phyloP scores from a whole-genome alignment of 2,113 vertebrate species.

The Leuciscus idus region DNA sequence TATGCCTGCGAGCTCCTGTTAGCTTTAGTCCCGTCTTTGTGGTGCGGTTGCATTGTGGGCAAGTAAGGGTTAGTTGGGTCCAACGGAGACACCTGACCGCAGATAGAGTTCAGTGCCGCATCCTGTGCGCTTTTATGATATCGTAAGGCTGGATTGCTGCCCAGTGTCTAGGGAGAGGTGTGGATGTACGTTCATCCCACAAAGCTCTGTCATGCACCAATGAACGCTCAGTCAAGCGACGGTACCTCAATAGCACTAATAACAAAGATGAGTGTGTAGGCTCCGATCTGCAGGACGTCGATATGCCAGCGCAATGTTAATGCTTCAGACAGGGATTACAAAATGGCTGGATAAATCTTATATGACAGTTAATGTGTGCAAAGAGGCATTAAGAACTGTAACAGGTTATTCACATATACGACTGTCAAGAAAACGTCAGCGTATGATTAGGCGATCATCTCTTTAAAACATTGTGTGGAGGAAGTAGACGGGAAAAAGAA shows the following conservation, averaged over 20 bases:
- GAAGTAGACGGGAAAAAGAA: background rate
- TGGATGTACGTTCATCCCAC: conserved; percentile 26
- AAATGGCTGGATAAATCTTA: conserved; percentile 36
- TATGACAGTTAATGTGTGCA: conserved; percentile 33
- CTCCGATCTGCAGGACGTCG: conserved; percentile 34
- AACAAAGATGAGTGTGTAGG: conserved; percentile 38
- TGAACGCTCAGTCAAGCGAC: conserved; percentile 38
- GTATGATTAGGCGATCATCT: background rate
- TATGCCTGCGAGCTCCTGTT: conserved; percentile 3
- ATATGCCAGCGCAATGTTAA: conserved; percentile 19
- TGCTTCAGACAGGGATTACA: conserved; percentile 30
- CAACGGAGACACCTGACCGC: background rate
- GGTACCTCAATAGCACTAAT: conserved; percentile 42
- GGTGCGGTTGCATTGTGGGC: conserved; percentile 21
- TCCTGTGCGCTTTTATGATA: conserved; percentile 18
- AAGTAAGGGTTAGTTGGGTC: conserved; percentile 32
- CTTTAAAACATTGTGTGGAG: background rate
- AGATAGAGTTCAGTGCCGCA: background rate
- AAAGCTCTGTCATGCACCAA: conserved; percentile 33
- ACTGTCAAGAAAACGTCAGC: background rate
- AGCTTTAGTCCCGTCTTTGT: background rate
- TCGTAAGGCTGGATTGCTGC: conserved; percentile 22
- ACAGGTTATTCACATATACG: conserved; percentile 26
- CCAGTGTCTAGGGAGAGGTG: conserved; percentile 23
- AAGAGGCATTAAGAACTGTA: conserved; percentile 24